A percentile compares a stretch with the other conserved stretches of the same genome.
Evolutionary conservation across 2,888 invertebrate genomes (phyloP).

Genomic region (Anticlea derivata): DNA sequence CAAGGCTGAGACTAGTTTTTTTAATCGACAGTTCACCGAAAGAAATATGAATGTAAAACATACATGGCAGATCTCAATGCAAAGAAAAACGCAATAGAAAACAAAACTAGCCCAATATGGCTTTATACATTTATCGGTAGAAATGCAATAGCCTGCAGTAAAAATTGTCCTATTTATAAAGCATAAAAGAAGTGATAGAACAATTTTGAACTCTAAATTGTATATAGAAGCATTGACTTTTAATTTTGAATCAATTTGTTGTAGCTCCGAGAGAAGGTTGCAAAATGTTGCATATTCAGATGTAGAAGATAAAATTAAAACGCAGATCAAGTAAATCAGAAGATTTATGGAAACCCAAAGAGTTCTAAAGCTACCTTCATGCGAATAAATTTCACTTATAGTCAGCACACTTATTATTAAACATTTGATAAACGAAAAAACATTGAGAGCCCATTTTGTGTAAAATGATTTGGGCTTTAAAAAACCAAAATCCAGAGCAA

Average conservation of each 20-base stretch:
- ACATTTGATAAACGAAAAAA: constrained; percentile 3
- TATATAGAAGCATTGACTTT: neutral
- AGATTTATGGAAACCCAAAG: neutral
- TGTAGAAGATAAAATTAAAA: neutral
- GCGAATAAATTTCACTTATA: neutral
- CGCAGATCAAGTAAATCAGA: neutral
- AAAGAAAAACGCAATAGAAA: neutral
- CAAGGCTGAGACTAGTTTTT: neutral
- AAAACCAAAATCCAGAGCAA: neutral
- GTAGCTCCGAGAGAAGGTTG: neutral
- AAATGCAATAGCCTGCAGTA: neutral
- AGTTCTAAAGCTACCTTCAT: neutral
- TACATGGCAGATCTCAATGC: neutral
- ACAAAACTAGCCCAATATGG: constrained; percentile 2
- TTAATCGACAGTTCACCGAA: constrained; percentile 3
- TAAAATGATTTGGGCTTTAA: neutral
- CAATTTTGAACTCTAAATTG: neutral
- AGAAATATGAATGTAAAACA: constrained; percentile 5
- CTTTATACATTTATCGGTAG: neutral
- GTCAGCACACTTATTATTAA: neutral
- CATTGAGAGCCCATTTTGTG: neutral
- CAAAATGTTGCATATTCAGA: neutral
- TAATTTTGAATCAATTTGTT: neutral
- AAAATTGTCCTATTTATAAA: neutral
- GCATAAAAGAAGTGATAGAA: neutral